Evolutionary conservation across 2,888 invertebrate species (phyloP).

Genomic region (Cyclophora albipunctata): DNA sequence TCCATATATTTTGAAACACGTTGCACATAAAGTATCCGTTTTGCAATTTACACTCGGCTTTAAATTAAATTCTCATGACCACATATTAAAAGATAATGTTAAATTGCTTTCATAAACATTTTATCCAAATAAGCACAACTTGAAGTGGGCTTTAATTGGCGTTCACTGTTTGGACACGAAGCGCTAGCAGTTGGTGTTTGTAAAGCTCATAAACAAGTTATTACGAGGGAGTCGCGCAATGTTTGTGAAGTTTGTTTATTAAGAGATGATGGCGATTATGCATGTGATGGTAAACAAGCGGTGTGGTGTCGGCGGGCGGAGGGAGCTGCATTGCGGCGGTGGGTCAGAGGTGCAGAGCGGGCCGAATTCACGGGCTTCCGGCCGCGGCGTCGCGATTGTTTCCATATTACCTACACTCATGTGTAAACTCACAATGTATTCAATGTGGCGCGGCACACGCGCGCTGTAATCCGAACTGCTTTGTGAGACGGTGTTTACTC

Average conservation of each 20-base stretch:
- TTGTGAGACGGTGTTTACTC: constrained; percentile 21
- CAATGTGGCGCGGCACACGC: constrained; percentile 4
- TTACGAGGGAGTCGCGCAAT: constrained; percentile 16
- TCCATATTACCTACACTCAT: constrained; percentile 1
- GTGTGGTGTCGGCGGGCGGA: constrained; percentile 50
- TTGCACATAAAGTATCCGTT: constrained; percentile 5
- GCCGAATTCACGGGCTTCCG: constrained; percentile 9
- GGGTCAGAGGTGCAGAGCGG: constrained; percentile 56
- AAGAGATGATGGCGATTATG: constrained; percentile 35
- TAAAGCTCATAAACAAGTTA: constrained; percentile 24
- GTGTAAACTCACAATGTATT: not conserved
- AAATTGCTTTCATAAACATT: not conserved
- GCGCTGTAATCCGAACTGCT: constrained; percentile 22
- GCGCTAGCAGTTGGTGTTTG: constrained; percentile 20
- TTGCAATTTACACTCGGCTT: too few relatives aligned
- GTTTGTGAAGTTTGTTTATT: constrained; percentile 26
- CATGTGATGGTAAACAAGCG: constrained; percentile 46
- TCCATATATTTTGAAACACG: constrained; percentile 35
- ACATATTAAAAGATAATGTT: too few relatives aligned
- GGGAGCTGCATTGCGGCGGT: constrained; percentile 55
- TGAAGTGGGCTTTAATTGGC: constrained; percentile 10
- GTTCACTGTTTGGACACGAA: constrained; percentile 15
- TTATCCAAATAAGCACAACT: not conserved
- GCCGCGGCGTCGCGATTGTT: constrained; percentile 23
- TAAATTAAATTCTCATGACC: too few relatives aligned